Evolutionary conservation across 1,140 invertebrate species (phyloP).

Genomic region (Hermetia illucens): DNA sequence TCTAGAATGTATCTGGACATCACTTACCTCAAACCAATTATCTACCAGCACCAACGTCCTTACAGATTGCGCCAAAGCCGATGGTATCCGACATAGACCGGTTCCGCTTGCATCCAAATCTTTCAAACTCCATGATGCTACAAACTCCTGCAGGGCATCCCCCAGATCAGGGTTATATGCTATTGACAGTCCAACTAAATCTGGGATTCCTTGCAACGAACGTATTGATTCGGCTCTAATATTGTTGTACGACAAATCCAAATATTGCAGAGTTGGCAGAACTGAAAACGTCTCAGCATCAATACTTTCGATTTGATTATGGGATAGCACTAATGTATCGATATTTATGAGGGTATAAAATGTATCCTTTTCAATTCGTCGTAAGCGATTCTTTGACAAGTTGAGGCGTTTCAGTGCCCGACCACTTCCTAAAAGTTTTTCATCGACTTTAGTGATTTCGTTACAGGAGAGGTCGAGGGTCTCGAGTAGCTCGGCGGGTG

Average conservation of each 20-base stretch:
- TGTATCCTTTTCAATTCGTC: constrained; percentile 26
- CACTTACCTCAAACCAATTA: constrained; percentile 39
- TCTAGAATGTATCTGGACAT: no score
- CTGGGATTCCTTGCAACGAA: constrained; percentile 56
- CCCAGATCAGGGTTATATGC: constrained; percentile 53
- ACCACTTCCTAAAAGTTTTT: constrained; percentile 18
- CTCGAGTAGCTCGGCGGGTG: no score
- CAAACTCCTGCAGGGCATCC: constrained; percentile 25
- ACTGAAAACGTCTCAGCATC: constrained; percentile 40
- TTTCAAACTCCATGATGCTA: constrained; percentile 33
- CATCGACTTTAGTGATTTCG: constrained; percentile 26
- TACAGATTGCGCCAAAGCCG: constrained; percentile 70
- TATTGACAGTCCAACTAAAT: constrained; percentile 60
- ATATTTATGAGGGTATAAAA: constrained; percentile 26
- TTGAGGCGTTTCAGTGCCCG: constrained; percentile 39
- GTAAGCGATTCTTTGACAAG: constrained; percentile 37
- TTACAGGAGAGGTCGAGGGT: constrained; percentile 37
- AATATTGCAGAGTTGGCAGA: constrained; percentile 54
- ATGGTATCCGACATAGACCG: constrained; percentile 62
- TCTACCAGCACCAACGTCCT: constrained; percentile 60
- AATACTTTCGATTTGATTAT: constrained; percentile 38
- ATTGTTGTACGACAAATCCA: constrained; percentile 68
- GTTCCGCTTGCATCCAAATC: constrained; percentile 51
- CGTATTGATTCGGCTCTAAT: constrained; percentile 52
- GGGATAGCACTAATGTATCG: constrained; percentile 36